Conservation (phyloP, 2,113 vertebrate species). For the Ammodytes dubius region DNA sequence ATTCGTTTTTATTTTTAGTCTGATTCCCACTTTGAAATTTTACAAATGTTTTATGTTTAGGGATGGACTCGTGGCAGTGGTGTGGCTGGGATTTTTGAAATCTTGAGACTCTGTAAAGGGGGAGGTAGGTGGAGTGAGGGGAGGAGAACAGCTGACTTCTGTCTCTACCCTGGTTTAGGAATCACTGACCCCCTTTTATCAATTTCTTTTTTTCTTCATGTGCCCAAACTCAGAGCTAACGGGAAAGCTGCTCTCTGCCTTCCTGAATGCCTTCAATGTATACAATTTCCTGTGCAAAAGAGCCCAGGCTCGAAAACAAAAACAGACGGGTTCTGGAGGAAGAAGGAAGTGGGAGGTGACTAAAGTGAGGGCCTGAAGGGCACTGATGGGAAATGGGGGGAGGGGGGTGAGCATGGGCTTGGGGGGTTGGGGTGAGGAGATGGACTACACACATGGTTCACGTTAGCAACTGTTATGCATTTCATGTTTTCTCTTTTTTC, state of each 20-base stretch:
- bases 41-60: constrained; percentile 32
- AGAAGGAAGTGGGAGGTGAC: constrained; percentile 83
- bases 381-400: constrained; percentile 81
- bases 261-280: constrained; percentile 86
- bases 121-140: constrained; percentile 60
- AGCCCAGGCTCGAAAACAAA: constrained; percentile 85
- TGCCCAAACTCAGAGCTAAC: constrained; percentile 69
- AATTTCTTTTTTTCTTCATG: constrained; percentile 52
- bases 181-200: constrained; percentile 68
- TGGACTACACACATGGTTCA: constrained; percentile 83
- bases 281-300: constrained; percentile 86
- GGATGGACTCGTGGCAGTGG: constrained; percentile 52
- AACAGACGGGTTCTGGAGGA: constrained; percentile 83
- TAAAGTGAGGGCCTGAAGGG: constrained; percentile 77
- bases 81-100: constrained; percentile 56
- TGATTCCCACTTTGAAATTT: constrained; percentile 23
- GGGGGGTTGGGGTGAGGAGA: constrained; percentile 42
- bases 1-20: constrained; percentile 25
- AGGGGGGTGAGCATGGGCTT: constrained; percentile 1
- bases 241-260: constrained; percentile 83
- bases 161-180: constrained; percentile 71
- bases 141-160: constrained; percentile 79
- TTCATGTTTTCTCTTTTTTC: constrained; percentile 45
- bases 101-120: constrained; percentile 51
- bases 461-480: constrained; percentile 71